Evolutionary conservation across 2,797 vertebrate genomes (phyloP), one percentile per base, ranked within the genome.

Genomic region (Yasuhikotakia modesta): DNA sequence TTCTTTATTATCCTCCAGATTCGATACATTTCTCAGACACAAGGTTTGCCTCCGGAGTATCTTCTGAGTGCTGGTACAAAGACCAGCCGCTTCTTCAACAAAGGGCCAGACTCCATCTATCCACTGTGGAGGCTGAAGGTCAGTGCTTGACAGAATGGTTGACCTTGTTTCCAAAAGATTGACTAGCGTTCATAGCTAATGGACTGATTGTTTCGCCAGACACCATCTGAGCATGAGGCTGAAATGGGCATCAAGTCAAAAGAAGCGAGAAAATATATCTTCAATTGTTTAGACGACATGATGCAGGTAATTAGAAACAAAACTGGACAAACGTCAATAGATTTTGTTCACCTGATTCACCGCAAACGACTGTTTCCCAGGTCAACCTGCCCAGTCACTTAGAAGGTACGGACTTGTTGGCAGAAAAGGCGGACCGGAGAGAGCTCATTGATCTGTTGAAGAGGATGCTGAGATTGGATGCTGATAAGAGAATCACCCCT

Each of bases 201-300:
- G 2, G 22, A 27, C 30, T 0, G 17, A 50, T 76, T 10, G 22
- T 53, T 70, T 76, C 79, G 61, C 3, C 81, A 99, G 98, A 98
- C 96, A 7, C 95, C 97, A 12, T 85, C 97, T 83, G 98, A 99
- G 84, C 97, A 99, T 85, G 98, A 99, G 90, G 92, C 96, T 83
- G 98, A 99, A 88, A 99, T 97, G 86, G 97, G 96, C 78, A 97
- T 98, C 85, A 99, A 98, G 91, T 99, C 98, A 45, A 99, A 99
- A 89, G 98, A 99, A 90, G 97, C 98, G 68, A 94, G 98, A 85
- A 99, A 99, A 87, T 99, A 99, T 61, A 99, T 99, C 85, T 99
- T 99, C 87, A 99, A 99, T 89, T 99, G 98, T 89, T 93, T 99
- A 87, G 97, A 99, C 90, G 98, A 99, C 87, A 98, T 99, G 98